Percentiles rank a stretch among this genome's conserved stretches.
Evolutionary conservation across 2,797 vertebrate species (phyloP).

Genomic region (Alauda arvensis): DNA sequence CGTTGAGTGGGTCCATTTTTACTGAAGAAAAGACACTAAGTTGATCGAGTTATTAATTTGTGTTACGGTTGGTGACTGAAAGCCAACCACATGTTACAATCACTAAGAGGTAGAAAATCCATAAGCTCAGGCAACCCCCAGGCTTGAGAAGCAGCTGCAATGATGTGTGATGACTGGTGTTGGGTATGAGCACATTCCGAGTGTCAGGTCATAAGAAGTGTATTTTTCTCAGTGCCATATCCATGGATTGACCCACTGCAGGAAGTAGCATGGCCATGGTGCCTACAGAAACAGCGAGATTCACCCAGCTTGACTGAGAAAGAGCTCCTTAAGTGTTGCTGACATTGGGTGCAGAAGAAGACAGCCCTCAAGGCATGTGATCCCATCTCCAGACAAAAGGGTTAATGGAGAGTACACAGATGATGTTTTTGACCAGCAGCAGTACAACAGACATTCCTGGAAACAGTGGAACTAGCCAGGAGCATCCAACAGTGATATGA

Average conservation of each 20-base stretch:
- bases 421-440: neutral
- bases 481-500: neutral
- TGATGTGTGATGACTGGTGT: neutral
- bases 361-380: neutral
- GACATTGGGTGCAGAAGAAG: neutral
- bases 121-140: neutral
- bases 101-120: neutral
- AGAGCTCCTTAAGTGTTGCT: neutral
- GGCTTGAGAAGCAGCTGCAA: neutral
- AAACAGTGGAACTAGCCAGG: neutral
- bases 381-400: neutral
- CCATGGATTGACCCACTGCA: neutral
- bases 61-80: neutral
- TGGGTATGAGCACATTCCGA: neutral
- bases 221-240: neutral
- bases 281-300: neutral
- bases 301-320: neutral
- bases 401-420: neutral
- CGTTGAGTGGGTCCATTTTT: neutral
- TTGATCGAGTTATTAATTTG: neutral
- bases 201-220: neutral
- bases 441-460: neutral
- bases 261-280: neutral
- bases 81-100: neutral
- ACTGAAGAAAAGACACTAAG: neutral